Base-by-base conservation (phyloP, 2,797 vertebrate genomes). In the Thaleichthys pacificus region DNA sequence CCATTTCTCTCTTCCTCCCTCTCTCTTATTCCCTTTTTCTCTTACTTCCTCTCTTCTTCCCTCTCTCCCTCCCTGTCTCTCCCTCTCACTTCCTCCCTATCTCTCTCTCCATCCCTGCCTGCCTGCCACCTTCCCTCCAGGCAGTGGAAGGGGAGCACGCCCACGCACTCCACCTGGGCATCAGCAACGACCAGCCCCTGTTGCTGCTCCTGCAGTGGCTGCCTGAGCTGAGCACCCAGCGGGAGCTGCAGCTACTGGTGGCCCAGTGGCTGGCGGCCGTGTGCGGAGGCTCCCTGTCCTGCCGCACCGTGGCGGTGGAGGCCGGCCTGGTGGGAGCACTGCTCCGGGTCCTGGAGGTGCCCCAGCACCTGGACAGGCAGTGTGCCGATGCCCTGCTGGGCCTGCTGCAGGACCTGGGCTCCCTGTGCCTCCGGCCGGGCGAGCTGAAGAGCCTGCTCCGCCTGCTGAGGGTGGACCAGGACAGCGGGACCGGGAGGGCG, bases 191-290 rank as follows among this genome's bases (percentile, higher is more conserved):
- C 76, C 97, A 99, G 80, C 96, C 97, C 0, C 78, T 99, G 78
- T 90, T 99, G 75, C 89, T 99, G 61, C 94, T 99, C 32, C 87
- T 94, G 78, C 92, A 94, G 85, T 99, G 98, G 98, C 90, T 99
- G 22, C 97, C 96, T 0, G 89, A 92, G 0, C 88, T 99, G 83
- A 80, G 68, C 0, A 69, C 80, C 0, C 94, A 95, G 1, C 86
- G 88, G 0, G 95, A 97, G 12, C 94, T 97, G 0, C 96, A 94
- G 91, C 84, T 96, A 80, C 88, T 97, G 77, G 94, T 99, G 17
- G 95, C 96, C 0, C 92, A 92, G 38, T 94, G 94, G 90, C 90
- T 99, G 73, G 91, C 93, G 3, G 81, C 92, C 0, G 93, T 97
- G 51, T 99, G 97, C 5, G 92, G 96, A 8, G 92, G 95, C 62